Evolutionary conservation across 30 jellyfish, hydroid and myxozoan genomes (phyloP).

Genomic region (Hydractinia symbiolongicarpus): DNA sequence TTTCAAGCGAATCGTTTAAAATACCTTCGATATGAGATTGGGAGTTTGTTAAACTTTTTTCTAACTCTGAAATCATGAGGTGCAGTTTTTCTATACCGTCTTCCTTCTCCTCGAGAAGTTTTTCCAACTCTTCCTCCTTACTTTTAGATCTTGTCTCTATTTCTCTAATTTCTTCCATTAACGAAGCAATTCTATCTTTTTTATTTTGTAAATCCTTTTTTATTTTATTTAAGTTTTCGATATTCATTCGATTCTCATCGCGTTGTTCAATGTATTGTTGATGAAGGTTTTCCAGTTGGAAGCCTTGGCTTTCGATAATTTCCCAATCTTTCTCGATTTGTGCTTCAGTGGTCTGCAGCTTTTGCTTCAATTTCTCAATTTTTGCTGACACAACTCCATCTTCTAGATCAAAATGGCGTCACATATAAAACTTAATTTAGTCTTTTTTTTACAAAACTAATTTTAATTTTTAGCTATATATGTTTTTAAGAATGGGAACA

Average conservation of each 20-base stretch:
- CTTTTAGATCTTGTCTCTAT: background rate
- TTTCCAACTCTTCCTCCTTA: slow-evolving; percentile 20
- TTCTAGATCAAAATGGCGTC: no score
- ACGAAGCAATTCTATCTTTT: background rate
- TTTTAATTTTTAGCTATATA: no score
- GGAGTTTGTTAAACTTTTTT: slow-evolving; percentile 10
- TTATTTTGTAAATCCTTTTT: background rate
- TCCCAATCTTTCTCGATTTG: slow-evolving; percentile 39
- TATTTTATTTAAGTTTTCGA: background rate
- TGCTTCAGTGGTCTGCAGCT: slow-evolving; percentile 10
- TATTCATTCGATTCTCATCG: slow-evolving; percentile 6
- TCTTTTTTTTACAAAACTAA: no score
- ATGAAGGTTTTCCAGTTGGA: slow-evolving; percentile 27
- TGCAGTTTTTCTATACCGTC: slow-evolving; percentile 29
- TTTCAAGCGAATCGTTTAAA: slow-evolving; percentile 21
- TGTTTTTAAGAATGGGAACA: no score
- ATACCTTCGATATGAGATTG: slow-evolving; percentile 30
- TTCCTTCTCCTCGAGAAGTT: slow-evolving; percentile 22
- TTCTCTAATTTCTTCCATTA: background rate
- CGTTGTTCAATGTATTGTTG: slow-evolving; percentile 36
- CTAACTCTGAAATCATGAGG: slow-evolving; percentile 11
- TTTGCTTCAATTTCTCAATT: slow-evolving; percentile 13
- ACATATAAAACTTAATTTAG: no score
- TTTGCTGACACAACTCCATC: background rate
- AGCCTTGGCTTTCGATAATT: slow-evolving; percentile 22